A percentile compares a stretch with the other conserved stretches of the same genome.
These are phyloP conservation scores for Sphenopsis melanotis DNA, from an alignment of 2,797 vertebrate genomes.

Conservation along the genomic window DNA sequence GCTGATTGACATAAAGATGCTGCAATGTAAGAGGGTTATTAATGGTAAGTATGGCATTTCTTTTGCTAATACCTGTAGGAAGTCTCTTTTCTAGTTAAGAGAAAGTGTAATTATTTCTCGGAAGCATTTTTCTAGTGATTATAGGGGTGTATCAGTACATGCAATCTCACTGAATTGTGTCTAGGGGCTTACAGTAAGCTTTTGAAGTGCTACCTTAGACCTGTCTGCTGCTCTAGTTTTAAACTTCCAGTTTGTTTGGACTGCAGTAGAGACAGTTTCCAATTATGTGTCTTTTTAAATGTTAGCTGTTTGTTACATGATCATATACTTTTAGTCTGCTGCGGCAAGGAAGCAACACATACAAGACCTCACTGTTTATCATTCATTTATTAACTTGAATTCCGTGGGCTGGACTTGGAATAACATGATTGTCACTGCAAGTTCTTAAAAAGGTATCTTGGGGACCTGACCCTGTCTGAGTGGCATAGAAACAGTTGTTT, in stretches of 20 bases:
- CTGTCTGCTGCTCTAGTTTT: not conserved
- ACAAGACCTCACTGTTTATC: not conserved
- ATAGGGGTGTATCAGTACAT: not conserved
- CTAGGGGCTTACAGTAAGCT: not conserved
- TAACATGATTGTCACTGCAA: not conserved
- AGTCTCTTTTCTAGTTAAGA: not conserved
- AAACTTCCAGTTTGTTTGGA: not conserved
- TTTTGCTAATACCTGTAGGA: not conserved
- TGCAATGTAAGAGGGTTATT: slow-evolving; percentile 85
- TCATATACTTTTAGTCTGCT: not conserved
- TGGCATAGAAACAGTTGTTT: not conserved
- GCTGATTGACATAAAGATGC: slow-evolving; percentile 95
- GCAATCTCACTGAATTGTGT: not conserved
- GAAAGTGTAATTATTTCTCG: not conserved
- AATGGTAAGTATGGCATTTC: slow-evolving; percentile 79
- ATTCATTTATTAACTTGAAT: not conserved
- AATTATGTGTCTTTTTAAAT: not conserved
- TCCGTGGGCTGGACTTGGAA: not conserved
- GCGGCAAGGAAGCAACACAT: not conserved
- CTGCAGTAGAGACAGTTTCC: not conserved
- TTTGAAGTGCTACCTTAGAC: not conserved
- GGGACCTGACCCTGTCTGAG: not conserved
- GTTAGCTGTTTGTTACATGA: not conserved
- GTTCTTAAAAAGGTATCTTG: not conserved
- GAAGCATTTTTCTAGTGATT: not conserved